Evolutionary conservation across 2,888 invertebrate species (phyloP), one percentile per base, ranked within the genome.

Genomic region (Acanthosoma haemorrhoidale): DNA sequence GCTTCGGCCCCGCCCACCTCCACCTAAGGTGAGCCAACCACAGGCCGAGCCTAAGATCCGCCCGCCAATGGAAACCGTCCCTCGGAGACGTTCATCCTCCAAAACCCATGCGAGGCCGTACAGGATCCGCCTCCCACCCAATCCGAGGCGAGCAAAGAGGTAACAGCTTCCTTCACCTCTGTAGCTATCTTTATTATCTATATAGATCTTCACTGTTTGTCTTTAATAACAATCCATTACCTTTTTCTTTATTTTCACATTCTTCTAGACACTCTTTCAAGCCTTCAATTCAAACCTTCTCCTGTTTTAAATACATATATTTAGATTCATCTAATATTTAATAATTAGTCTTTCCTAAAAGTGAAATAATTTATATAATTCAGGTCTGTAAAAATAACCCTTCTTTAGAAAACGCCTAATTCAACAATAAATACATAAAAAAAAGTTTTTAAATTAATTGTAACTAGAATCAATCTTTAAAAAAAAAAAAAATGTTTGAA

Each of bases 51-150:
- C 31, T 9, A 29, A 21, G 29, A 38, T 59, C 16, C 63, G 43
- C 38, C 51, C 57, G 67, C 67, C 61, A 60, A 57, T 60, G 70
- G 32, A 29, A 18, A 31, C 38, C 34, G 39, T 43, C 16, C 69
- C 60, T 9, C 69, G 75, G 61, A 66, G 76, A 25, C 72, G 76
- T 51, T 76, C 76, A 15, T 74, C 74, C 58, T 75, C 75, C 41
- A 76, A 76, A 61, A 76, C 76, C 18, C 75, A 76, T 68, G 73
- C 75, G 3, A 60, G 76, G 0, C 74, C 75, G 38, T 76, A 76
- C 72, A 66, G 76, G 70, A 76, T 76, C 51, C 69, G 75, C 11
- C 71, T 76, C 15, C 76, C 76, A 18, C 74, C 75, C 16, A 75
- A 75, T 59, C 75, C 75, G n/a, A 70, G 76, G 34, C 68, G 76